Percentiles rank a stretch among this genome's conserved stretches.
phyloP scores from a whole-genome alignment of 2,797 vertebrate genomes.

The Oryzias dopingdopingensis region DNA sequence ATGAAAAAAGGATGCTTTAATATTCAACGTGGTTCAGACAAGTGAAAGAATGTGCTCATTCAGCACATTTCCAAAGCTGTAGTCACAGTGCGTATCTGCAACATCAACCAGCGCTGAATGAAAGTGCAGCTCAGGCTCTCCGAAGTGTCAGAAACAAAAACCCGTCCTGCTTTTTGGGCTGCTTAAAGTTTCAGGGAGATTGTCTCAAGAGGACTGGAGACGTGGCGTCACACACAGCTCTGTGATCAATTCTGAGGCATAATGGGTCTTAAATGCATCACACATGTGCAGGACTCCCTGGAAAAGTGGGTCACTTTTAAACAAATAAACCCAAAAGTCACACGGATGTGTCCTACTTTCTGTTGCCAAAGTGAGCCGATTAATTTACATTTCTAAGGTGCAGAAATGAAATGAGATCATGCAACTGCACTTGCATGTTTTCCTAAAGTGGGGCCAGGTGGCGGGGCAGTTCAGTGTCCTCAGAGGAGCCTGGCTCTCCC shows the following conservation, averaged over 20 bases:
- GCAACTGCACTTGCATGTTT: slow-evolving; percentile 49
- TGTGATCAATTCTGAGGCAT: neutral
- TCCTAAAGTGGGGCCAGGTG: slow-evolving; percentile 48
- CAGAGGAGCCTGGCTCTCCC: slow-evolving; percentile 26
- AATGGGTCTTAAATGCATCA: neutral
- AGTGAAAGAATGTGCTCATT: slow-evolving; percentile 56
- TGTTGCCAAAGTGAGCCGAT: slow-evolving; percentile 27
- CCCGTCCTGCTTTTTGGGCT: neutral
- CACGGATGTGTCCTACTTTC: slow-evolving; percentile 38
- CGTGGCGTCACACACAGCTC: neutral
- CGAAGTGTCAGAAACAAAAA: neutral
- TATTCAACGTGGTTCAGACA: slow-evolving; percentile 32
- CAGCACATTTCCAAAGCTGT: slow-evolving; percentile 43
- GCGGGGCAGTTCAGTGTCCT: slow-evolving; percentile 16
- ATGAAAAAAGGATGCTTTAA: slow-evolving; percentile 32
- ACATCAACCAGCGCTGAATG: slow-evolving; percentile 12
- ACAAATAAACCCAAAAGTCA: slow-evolving; percentile 21
- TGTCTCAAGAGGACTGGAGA: neutral
- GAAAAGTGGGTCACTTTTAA: slow-evolving; percentile 12
- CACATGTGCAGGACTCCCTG: neutral
- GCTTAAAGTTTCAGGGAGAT: slow-evolving; percentile 1
- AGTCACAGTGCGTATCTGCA: slow-evolving; percentile 44
- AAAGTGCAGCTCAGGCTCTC: neutral
- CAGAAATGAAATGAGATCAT: slow-evolving; percentile 61
- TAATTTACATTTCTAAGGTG: slow-evolving; percentile 30